Evolutionary conservation across 37 sponge, comb jelly and placozoan species (phyloP).

Genomic region (Beroe forskalii): DNA sequence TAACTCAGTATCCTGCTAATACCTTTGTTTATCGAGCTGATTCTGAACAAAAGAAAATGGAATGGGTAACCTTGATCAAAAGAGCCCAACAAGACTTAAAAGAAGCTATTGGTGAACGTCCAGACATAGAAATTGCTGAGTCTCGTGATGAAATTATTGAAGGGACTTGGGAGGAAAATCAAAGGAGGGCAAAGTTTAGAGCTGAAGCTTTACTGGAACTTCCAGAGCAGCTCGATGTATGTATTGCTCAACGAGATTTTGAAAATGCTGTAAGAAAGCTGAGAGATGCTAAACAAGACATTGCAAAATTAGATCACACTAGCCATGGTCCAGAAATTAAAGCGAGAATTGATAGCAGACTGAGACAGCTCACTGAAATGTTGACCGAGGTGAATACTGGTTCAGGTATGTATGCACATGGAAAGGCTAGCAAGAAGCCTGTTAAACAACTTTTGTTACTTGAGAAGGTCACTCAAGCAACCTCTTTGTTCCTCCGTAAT

Average conservation of each 20-base stretch:
- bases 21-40: slow-evolving; percentile 28
- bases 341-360: slow-evolving; percentile 42
- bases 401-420: slow-evolving; percentile 56
- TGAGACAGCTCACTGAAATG: slow-evolving; percentile 49
- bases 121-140: neutral
- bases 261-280: slow-evolving; percentile 80
- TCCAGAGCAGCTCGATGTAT: slow-evolving; percentile 93
- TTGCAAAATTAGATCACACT: slow-evolving; percentile 33
- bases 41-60: slow-evolving; percentile 22
- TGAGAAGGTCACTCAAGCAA: slow-evolving; percentile 51
- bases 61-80: slow-evolving; percentile 49
- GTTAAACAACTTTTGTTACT: slow-evolving; percentile 21
- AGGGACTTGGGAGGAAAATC: slow-evolving; percentile 47
- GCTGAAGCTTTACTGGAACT: slow-evolving; percentile 74
- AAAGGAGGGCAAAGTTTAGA: slow-evolving; percentile 7
- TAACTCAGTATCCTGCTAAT: slow-evolving; percentile 59
- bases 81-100: slow-evolving; percentile 40
- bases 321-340: slow-evolving; percentile 39
- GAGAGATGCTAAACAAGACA: slow-evolving; percentile 54
- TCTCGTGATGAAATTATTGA: slow-evolving; percentile 32
- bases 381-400: slow-evolving; percentile 43
- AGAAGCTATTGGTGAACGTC: slow-evolving; percentile 15
- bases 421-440: slow-evolving; percentile 59
- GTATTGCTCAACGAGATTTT: slow-evolving; percentile 94
- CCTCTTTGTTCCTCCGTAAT: slow-evolving; percentile 42